A percentile compares a stretch with the other conserved stretches of the same genome.
These are phyloP conservation scores for Perca schrenkii DNA, from an alignment of 2,113 vertebrate genomes.

Conservation along the genomic window DNA sequence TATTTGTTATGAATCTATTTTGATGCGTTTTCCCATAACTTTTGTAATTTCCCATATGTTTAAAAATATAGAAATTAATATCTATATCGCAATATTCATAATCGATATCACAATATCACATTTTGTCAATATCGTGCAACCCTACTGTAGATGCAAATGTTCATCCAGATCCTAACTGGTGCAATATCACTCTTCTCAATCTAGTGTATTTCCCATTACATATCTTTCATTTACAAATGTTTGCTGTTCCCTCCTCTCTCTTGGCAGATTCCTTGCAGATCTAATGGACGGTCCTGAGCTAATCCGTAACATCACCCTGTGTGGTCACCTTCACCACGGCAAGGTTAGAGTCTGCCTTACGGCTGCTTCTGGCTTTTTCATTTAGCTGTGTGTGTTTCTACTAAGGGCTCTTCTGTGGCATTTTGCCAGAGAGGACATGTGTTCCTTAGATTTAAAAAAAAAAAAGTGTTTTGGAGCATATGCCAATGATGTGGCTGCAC, in stretches of 20 bases:
- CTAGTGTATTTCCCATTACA: neutral
- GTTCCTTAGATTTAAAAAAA: conserved; percentile 10
- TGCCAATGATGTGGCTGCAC: conserved; percentile 12
- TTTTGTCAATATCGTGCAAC: too few species aligned
- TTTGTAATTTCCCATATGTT: too few species aligned
- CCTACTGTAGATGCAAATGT: neutral
- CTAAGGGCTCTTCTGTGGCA: neutral
- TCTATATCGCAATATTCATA: too few species aligned
- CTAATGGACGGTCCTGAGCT: conserved; percentile 98
- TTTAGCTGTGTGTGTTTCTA: neutral
- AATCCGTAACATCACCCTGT: conserved; percentile 97
- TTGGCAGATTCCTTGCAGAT: conserved; percentile 93
- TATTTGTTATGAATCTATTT: too few species aligned
- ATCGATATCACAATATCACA: too few species aligned
- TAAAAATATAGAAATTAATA: too few species aligned
- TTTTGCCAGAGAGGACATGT: conserved; percentile 18
- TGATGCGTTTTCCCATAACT: too few species aligned
- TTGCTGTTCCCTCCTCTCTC: conserved; percentile 12
- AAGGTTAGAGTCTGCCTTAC: conserved; percentile 84
- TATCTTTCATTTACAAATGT: neutral
- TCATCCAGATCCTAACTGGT: neutral
- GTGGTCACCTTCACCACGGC: conserved; percentile 97
- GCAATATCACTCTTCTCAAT: neutral
- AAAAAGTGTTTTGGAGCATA: neutral
- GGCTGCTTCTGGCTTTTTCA: neutral